Evolutionary conservation across 2,113 vertebrate genomes (phyloP).

Genomic region (Himantopus leucocephalus): DNA sequence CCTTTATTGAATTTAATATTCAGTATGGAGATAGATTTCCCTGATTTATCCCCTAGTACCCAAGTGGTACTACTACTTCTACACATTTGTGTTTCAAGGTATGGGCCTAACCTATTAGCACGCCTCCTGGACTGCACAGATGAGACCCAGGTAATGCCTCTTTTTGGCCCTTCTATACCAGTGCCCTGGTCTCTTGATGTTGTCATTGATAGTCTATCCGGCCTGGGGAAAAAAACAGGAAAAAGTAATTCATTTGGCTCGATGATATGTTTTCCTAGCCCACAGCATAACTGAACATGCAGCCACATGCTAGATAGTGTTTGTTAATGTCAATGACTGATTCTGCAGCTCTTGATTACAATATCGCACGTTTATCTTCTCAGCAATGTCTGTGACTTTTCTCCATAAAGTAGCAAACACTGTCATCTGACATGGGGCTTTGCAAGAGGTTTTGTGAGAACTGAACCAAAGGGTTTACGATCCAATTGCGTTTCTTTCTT

Average conservation of each 20-base stretch:
- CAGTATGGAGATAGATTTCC: not conserved
- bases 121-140: not conserved
- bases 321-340: not conserved
- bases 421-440: not conserved
- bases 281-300: not conserved
- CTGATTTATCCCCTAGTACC: not conserved
- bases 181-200: not conserved
- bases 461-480: not conserved
- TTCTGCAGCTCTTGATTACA: not conserved
- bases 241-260: not conserved
- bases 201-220: not conserved
- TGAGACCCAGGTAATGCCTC: not conserved
- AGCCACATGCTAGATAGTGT: not conserved
- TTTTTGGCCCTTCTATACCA: not conserved
- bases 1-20: not conserved
- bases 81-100: not conserved
- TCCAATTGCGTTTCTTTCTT: not conserved
- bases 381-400: not conserved
- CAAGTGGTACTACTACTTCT: not conserved
- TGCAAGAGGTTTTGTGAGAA: not conserved
- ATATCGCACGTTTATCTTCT: not conserved
- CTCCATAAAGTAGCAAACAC: not conserved
- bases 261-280: not conserved
- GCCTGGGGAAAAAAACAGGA: not conserved
- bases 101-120: not conserved